Conservation (phyloP, 1,140 invertebrate genomes). For the Solenopsis fugax region DNA sequence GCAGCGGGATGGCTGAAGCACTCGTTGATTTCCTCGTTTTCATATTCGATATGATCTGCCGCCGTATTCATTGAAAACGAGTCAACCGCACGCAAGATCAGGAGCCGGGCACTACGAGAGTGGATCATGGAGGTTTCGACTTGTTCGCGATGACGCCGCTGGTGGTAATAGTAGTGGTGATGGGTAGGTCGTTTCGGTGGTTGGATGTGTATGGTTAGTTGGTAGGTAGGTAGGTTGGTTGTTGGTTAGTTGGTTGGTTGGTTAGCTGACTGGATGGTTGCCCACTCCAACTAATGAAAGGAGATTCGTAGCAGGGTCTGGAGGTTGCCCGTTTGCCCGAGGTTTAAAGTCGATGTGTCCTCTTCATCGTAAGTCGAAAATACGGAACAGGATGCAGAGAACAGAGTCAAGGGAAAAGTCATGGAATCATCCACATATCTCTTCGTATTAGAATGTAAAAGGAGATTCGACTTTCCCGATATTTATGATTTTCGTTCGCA, state of each 20-base stretch:
- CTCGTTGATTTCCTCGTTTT: constrained; percentile 87
- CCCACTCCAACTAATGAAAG: constrained; percentile 87
- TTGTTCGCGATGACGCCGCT: constrained; percentile 68
- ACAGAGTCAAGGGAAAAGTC: background rate
- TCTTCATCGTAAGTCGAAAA: constrained; percentile 78
- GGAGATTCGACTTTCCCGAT: background rate
- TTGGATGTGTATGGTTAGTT: constrained; percentile 83
- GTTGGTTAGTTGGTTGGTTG: constrained; percentile 78
- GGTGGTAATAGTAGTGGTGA: constrained; percentile 67
- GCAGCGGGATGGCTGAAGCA: constrained; percentile 66
- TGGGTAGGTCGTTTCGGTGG: constrained; percentile 76
- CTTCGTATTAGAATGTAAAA: constrained; percentile 30
- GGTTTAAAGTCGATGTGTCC: constrained; percentile 85
- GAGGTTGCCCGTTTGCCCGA: constrained; percentile 80
- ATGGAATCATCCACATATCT: constrained; percentile 8
- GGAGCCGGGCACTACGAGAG: constrained; percentile 80
- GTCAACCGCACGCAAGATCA: constrained; percentile 86
- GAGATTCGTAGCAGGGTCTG: constrained; percentile 82
- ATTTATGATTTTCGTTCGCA: background rate
- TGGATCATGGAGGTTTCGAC: constrained; percentile 79
- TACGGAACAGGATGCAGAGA: constrained; percentile 21
- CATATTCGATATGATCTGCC: constrained; percentile 86
- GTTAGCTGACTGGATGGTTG: constrained; percentile 81
- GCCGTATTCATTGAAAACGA: constrained; percentile 87
- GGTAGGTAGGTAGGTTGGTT: constrained; percentile 80